Evolutionary conservation across 1,140 invertebrate genomes (phyloP), one percentile per base, ranked within the genome.

Genomic region (Portunus trituberculatus): DNA sequence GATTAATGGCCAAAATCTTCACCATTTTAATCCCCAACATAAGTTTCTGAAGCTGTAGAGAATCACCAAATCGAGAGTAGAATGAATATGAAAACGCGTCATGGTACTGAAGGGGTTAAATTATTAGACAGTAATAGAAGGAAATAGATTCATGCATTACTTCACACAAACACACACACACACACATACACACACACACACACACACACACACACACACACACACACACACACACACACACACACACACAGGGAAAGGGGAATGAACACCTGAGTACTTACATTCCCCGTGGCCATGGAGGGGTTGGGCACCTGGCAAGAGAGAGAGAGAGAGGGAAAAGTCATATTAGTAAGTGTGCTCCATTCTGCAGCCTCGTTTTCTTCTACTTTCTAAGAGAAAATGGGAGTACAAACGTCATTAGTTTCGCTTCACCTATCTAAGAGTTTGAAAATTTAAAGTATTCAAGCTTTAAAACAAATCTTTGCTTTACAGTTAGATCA

Each of bases 161-260:
- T 59, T 39, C 6, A 25, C 67, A 76, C 67, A 25, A 8, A n/a
- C 67, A 25, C 52, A 76, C 67, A 76, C 67, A 76, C 67, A 76
- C 67, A 76, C 67, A 59, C 52, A 59, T 25, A 76, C 67, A 76
- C 67, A 76, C 67, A 76, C 52, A 76, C 67, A 25, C n/a, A 25
- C 16, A 76, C 67, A 76, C 67, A 76, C 67, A 76, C 20, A 25
- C 67, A 25, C 67, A n/a, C 67, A 25, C 67, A 76, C 67, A 76
- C 67, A 76, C 67, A 76, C 67, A 76, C 67, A n/a, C 67, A 76
- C 7, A 76, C 67, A 76, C 67, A 76, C 67, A 76, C 67, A 76
- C 7, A 76, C 67, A 76, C 67, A 76, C 67, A 76, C 67, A 76
- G 67, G 67, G 67, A 25, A 7, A 25, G 8, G 67, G 25, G n/a